Evolutionary conservation across 2,113 vertebrate genomes (phyloP).

Genomic region (Procavia capensis): DNA sequence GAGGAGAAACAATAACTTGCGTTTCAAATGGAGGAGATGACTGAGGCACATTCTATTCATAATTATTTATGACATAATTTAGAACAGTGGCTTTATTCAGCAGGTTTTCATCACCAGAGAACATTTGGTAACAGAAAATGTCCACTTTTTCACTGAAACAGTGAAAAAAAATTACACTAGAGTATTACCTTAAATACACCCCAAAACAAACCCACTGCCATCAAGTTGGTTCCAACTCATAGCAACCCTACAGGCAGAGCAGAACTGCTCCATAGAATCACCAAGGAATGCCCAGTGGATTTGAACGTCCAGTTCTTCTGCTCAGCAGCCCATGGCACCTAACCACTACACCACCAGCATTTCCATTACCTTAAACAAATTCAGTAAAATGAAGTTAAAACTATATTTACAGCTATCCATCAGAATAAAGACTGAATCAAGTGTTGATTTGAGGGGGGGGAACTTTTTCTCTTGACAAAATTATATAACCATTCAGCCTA

Average conservation of each 20-base stretch:
- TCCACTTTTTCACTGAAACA: neutral
- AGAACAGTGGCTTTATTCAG: neutral
- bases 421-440: slow-evolving; percentile 13
- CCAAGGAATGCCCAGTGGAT: too few relatives aligned
- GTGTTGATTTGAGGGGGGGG: neutral
- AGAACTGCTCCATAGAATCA: too few relatives aligned
- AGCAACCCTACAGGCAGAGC: too few relatives aligned
- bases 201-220: too few relatives aligned
- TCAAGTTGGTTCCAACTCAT: too few relatives aligned
- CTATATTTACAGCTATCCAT: neutral
- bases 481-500: neutral
- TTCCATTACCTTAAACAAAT: neutral
- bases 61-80: neutral
- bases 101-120: slow-evolving; percentile 10
- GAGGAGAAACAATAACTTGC: neutral
- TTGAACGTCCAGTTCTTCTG: too few relatives aligned
- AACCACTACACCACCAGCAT: too few relatives aligned
- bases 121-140: slow-evolving; percentile 18
- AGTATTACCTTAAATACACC: neutral
- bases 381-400: neutral
- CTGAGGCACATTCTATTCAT: neutral
- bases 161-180: neutral
- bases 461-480: slow-evolving; percentile 20
- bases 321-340: too few relatives aligned
- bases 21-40: neutral